Base-by-base conservation (phyloP, 2,113 vertebrate genomes). In the Paradisaea rubra region DNA sequence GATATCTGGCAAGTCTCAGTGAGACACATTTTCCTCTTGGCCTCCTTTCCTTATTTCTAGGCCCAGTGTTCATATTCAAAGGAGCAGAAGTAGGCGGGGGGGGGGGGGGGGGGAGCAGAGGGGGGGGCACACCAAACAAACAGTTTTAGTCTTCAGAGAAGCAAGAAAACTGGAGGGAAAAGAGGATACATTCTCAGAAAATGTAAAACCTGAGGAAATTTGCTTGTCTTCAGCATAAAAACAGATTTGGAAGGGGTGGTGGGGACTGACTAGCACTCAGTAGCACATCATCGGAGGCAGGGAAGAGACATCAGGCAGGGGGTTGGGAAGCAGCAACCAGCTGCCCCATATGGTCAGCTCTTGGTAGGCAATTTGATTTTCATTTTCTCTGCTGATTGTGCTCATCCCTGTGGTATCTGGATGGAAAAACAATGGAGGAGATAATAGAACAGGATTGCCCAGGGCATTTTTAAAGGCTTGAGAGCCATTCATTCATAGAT, bases 281-380 rank as follows among this genome's bases (percentile, higher is more conserved):
- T 27, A 64, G 71, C 93, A 61, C 82, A 56, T 59, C 76, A 54
- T 77, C 6, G 0, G 76, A 94, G 60, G 64, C 64, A 94, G 79
- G 52, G 66, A 95, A 94, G 72, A 95, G 89, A 83, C 64, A 88
- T 47, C 72, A 95, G 94, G 93, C 82, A 94, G 95, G 93, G 93
- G 91, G 91, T 31, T 94, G 91, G 93, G 89, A 95, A 91, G 69
- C 64, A 81, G 81, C 66, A 89, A 97, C 91, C 91, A 97, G 96
- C 96, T 96, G 95, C 91, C 96, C 94, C 96, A 96, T 91, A 97
- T 95, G 96, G 93, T 94, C 93, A 88, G 93, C 94, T 95, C 91
- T 95, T 93, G 87, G 91, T 94, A 96, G 69, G 94, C 94, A 96
- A 97, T 95, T 95, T 96, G 82, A 95, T 97, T 96, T 95, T 96